Evolutionary conservation across 2,797 vertebrate species (phyloP).

Genomic region (Hozukius guyotensis): DNA sequence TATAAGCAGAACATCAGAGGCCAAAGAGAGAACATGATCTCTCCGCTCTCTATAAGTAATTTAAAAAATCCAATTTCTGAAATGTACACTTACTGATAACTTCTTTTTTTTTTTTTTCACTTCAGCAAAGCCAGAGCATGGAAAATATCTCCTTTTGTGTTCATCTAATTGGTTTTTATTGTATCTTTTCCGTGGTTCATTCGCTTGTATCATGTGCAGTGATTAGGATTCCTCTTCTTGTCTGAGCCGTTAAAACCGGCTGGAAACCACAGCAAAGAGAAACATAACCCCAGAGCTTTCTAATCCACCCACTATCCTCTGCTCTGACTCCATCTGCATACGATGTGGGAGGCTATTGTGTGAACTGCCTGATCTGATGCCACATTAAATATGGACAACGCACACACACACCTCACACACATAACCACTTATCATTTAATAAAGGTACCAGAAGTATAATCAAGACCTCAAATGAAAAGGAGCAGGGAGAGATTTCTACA

Average conservation of each 20-base stretch:
- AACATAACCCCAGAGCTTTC: conserved; percentile 69
- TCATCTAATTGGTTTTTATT: conserved; percentile 72
- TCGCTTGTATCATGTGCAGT: conserved; percentile 55
- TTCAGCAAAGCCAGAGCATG: conserved; percentile 26
- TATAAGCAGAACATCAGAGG: conserved; percentile 6
- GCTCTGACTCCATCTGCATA: conserved; percentile 75
- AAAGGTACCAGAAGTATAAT: conserved; percentile 33
- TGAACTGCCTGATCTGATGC: conserved; percentile 71
- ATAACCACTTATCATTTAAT: conserved; percentile 23
- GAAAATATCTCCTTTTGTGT: conserved; percentile 63
- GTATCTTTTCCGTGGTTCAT: conserved; percentile 29
- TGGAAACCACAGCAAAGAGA: conserved; percentile 66
- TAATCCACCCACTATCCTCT: conserved; percentile 80
- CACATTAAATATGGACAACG: conserved; percentile 50
- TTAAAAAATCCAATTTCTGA: conserved; percentile 64
- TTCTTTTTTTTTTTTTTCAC: conserved; percentile 30
- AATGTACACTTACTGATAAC: conserved; percentile 61
- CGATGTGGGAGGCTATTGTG: conserved; percentile 80
- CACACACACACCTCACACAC: conserved; percentile 11
- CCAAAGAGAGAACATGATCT: conserved; percentile 34
- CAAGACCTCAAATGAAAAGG: conserved; percentile 1
- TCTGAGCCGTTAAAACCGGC: conserved; percentile 58
- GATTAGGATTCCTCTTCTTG: conserved; percentile 58
- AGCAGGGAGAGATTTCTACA: neutral
- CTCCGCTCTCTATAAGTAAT: conserved; percentile 26